Base-by-base conservation (phyloP, 2,113 vertebrate species). In the Entomyzon cyanotis region DNA sequence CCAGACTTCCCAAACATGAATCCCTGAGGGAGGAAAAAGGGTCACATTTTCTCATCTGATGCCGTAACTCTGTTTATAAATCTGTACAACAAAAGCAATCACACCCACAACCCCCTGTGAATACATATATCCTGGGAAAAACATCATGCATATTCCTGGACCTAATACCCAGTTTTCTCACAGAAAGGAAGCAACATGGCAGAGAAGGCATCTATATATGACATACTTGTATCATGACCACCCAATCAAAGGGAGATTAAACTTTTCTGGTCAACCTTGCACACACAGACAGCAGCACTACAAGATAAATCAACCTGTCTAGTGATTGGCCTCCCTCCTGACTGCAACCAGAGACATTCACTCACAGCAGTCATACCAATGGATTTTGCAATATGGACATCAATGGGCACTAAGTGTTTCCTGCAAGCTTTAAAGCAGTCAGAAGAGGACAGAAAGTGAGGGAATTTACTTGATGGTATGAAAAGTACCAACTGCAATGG, bases 1-100 rank as follows among this genome's bases (percentile, higher is more conserved):
- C 97, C 98, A 79, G 98, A 97, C 87, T 96, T 98, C 63, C 95
- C 98, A 97, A 98, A 98, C 96, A 97, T 97, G 86, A 94, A 98
- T n/a, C 98, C 98, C 98, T 98, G 83, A 10, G 83, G 69, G 56
- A 86, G 15, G 24, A 80, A 41, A 55, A 50, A 55, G 3, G 50
- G 44, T 69, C 41, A 23, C 14, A 19, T 68, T 91, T 89, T 83
- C 81, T 74, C 56, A 82, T 62, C 27, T 88, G 41, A 52, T 77
- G 46, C 19, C 83, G 60, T 70, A 87, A 63, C 7, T 63, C 25
- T 42, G 18, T 56, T 94, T 47, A 41, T 37, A 70, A 81, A 74
- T 46, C 35, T 13, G 8, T 24, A 39, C 35, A 68, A 75, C n/a
- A 85, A 64, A 95, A 84, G 27, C 27, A 87, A 47, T 30, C 15